Base-by-base conservation (phyloP, 2,888 invertebrate species). In the Epistrophella euchroma region DNA sequence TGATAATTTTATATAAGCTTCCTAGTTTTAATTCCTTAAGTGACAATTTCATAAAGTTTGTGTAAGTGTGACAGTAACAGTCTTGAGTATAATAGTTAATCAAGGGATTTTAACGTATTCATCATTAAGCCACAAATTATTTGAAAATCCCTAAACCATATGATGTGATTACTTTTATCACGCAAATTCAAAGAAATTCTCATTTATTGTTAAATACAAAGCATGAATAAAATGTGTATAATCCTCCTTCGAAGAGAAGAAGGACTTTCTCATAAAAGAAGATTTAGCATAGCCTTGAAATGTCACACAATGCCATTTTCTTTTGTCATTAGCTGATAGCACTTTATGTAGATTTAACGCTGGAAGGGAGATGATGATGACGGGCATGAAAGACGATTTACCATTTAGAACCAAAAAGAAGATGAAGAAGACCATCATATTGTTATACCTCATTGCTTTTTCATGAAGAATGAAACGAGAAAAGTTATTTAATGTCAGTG, bases 311-410 rank as follows among this genome's bases (percentile, higher is more conserved):
- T 56, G 43, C 17, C 43, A 71, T 32, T 47, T 73, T 50, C 25
- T 25, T 37, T 32, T 66, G 71, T 64, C 81, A 71, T 52, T 56
- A 76, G 66, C 68, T 72, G 71, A 72, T 66, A 66, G 71, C 56
- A 11, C 50, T 71, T 64, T 56, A 64, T 50, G 37, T 32, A 72
- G 64, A 82, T 76, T 72, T 35, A 11, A 52, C n/a, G 32, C 70
- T 45, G 4, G 55, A 17, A 43, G 62, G 43, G 15, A 7, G 60
- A n/a, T 25, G 15, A 11, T 2, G 10, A n/a, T 15, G n/a, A 11
- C 3, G 10, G 22, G 22, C 5, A 52, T 22, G 50, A 52, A 52
- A 19, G 58, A 3, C 35, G 6, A 35, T 58, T 58, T 35, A 58
- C 32, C 35, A 19, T 35, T 58, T 19, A 19, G 17, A 22, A 80